A percentile compares a stretch with the other conserved stretches of the same genome.
Conservation (phyloP, 2,797 vertebrate genomes). For the Poliocrania exsul region DNA sequence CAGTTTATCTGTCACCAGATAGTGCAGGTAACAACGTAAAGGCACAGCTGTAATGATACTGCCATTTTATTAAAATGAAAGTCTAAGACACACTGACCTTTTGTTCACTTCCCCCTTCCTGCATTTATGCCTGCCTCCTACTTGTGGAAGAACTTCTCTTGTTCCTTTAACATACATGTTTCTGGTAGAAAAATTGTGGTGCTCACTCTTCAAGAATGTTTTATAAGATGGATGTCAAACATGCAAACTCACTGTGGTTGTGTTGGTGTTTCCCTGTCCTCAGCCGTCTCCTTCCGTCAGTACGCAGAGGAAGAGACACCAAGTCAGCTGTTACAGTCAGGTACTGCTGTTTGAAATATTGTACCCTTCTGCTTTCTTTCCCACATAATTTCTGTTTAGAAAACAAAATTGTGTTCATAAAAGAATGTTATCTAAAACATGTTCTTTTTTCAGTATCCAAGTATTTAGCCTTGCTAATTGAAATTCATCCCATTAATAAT, state of each 20-base stretch:
- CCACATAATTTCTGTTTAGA: neutral
- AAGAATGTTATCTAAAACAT: neutral
- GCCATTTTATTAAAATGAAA: neutral
- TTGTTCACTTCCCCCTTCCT: neutral
- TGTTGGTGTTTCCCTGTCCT: neutral
- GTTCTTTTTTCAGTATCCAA: conserved; percentile 82
- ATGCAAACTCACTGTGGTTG: neutral
- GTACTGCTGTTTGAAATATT: conserved; percentile 54
- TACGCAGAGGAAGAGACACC: conserved; percentile 59
- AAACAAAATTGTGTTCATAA: neutral
- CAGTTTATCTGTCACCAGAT: neutral
- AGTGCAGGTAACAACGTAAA: neutral
- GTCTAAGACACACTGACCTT: neutral
- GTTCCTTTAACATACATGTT: neutral
- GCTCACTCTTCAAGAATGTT: neutral
- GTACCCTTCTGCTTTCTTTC: neutral
- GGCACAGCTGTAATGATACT: neutral
- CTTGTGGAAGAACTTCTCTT: neutral
- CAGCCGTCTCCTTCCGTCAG: conserved; percentile 77
- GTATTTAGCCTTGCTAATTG: conserved; percentile 90
- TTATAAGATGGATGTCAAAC: neutral
- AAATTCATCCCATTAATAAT: conserved; percentile 92
- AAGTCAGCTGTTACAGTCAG: conserved; percentile 73
- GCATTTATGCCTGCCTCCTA: neutral
- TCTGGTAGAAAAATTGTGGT: neutral